A percentile compares a stretch with the other conserved stretches of the same genome.
Evolutionary conservation across 2,113 vertebrate species (phyloP).

Genomic region (Sinosuthora webbiana): DNA sequence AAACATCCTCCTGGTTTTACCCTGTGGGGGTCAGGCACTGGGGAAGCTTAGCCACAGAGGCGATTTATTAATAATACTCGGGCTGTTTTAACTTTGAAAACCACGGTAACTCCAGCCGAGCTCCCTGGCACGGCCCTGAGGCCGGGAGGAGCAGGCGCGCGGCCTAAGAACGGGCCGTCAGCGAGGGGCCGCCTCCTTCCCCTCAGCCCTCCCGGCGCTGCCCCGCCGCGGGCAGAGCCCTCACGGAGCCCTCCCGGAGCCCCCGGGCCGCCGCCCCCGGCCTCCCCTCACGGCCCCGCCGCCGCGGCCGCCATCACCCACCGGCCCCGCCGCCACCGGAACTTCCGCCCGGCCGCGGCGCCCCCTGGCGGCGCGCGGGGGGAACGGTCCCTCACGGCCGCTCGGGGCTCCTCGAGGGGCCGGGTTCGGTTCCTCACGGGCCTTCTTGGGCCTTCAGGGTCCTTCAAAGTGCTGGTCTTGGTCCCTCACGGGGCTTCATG

Average conservation of each 20-base stretch:
- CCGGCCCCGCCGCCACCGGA: neutral
- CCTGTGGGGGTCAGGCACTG: rapidly evolving
- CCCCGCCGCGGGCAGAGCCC: neutral
- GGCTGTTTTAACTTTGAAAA: neutral
- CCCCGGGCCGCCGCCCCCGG: neutral
- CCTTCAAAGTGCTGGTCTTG: no score
- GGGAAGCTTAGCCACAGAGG: rapidly evolving
- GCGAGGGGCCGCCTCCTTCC: neutral
- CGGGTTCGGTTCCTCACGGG: rapidly evolving
- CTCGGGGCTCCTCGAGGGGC: rapidly evolving
- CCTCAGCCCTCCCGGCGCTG: neutral
- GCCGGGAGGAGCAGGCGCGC: neutral
- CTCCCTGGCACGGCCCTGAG: no score
- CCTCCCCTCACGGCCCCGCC: neutral
- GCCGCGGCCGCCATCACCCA: neutral
- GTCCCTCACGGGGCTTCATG: no score
- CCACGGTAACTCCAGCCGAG: neutral
- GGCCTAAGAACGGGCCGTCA: neutral
- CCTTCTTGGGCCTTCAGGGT: no score
- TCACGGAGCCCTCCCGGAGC: neutral
- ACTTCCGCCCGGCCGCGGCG: neutral
- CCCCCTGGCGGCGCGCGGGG: neutral
- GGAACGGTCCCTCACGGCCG: rapidly evolving
- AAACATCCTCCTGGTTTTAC: neutral
- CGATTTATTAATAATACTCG: neutral